Conservation (phyloP, 2,113 vertebrate genomes). For the Grantiella picta region DNA sequence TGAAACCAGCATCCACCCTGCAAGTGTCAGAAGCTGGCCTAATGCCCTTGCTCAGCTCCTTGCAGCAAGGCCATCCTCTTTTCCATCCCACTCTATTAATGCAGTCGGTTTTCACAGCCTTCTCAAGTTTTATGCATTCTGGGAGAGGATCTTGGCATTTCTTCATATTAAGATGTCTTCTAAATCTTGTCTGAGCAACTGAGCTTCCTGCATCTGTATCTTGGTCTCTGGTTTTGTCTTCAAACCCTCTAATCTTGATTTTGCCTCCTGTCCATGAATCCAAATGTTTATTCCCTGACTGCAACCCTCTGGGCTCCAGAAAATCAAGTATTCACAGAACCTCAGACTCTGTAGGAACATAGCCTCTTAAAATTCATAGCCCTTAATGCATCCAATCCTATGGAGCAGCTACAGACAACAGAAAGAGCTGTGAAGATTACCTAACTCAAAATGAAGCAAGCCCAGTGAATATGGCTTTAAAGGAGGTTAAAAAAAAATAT, state of each 20-base stretch:
- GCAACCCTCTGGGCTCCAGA: background rate
- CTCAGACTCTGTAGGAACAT: background rate
- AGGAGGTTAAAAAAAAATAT: too few species aligned
- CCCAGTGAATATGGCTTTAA: background rate
- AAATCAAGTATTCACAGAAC: background rate
- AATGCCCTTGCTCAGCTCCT: background rate
- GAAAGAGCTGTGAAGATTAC: background rate
- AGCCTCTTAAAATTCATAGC: background rate
- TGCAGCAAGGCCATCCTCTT: background rate
- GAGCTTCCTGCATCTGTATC: background rate
- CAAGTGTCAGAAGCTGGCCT: background rate
- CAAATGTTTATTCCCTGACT: background rate
- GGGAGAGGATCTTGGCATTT: background rate
- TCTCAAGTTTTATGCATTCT: background rate
- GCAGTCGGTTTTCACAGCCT: background rate
- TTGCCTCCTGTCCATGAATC: background rate
- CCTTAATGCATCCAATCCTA: background rate
- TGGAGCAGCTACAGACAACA: accelerated
- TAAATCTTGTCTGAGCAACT: background rate
- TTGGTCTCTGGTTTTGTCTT: background rate
- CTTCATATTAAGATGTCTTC: background rate
- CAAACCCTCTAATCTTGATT: background rate
- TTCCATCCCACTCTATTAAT: background rate
- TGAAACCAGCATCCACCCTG: background rate
- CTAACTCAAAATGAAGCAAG: background rate